Evolutionary conservation across 2,113 vertebrate species (phyloP), one percentile per base, ranked within the genome.

Genomic region (Pangasianodon gigas): DNA sequence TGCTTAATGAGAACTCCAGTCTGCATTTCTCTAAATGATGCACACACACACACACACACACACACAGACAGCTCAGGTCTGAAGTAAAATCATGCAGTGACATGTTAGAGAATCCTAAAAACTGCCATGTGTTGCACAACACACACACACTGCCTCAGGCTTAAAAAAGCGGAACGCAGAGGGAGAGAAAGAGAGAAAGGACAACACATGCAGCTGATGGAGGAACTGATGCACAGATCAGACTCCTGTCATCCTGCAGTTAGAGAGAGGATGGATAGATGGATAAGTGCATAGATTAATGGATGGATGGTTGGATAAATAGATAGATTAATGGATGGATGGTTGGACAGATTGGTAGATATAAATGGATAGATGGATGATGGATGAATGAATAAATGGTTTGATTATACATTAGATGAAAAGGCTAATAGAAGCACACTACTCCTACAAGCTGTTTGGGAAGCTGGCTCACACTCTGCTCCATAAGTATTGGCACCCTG

Each of bases 71-170:
- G 16, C 7, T 21, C 24, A 1, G 11, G 48, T 29, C 9, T 46
- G 14, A 3, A 18, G 10, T 0, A 21, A n/a, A 81, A 69, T 65
- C 89, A 65, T 24, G 89, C 85, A 37, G 4, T 5, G 69, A 88
- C 84, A 79, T 51, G 69, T n/a, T 80, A 71, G 9, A 79, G n/a
- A 62, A 51, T 89, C 52, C 69, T 56, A 89, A 41, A n/a, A 67
- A 69, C 18, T 58, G 62, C 14, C 8, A 2, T 69, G 6, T 32
- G n/a, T 83, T 56, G 1, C 52, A 24, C 18, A 58, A 83, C 81
- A 58, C 18, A 81, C 18, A 81, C 26, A 54, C 51, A 54, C 32
- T 21, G 75, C 75, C 44, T 79, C 24, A 79, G 46, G 75, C 21
- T 11, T 79, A 5, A 75, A 77, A 74, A 13, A 46, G 44, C 48